phyloP scores from a whole-genome alignment of 1,140 invertebrate genomes.

The Ceratosolen fusciceps region DNA sequence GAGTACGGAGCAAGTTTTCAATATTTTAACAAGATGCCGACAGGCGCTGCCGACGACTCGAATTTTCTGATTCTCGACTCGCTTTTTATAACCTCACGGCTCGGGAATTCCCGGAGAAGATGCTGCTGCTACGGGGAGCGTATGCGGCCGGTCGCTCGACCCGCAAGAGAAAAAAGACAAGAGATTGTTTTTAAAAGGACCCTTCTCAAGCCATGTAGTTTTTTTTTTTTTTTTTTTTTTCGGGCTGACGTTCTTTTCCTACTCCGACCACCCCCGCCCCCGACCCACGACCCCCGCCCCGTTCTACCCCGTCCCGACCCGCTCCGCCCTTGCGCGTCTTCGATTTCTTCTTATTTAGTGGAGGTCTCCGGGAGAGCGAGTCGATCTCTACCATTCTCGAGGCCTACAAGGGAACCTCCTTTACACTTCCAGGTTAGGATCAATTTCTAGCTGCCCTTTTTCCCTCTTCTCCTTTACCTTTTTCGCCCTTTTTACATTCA shows the following conservation, averaged over 20 bases:
- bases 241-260: constrained; percentile 28
- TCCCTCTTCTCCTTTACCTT: not conserved
- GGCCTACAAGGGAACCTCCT: not conserved
- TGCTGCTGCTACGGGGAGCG: constrained; percentile 41
- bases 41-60: not conserved
- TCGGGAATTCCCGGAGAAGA: not conserved
- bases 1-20: no score
- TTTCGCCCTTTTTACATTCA: not conserved
- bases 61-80: not conserved
- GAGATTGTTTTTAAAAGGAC: constrained; percentile 51
- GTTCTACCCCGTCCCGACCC: no score
- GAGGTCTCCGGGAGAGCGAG: not conserved
- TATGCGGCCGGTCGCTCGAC: constrained; percentile 49
- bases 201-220: constrained; percentile 25
- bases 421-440: constrained; percentile 3
- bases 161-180: no score
- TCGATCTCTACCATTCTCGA: not conserved
- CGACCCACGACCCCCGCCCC: no score
- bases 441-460: constrained; percentile 36
- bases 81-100: not conserved
- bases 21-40: no score
- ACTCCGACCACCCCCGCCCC: not conserved
- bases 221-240: constrained; percentile 39
- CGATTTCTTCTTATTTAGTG: not conserved
- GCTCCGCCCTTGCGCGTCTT: not conserved